phyloP scores from a whole-genome alignment of 1,140 invertebrate genomes.

The Neelides sp. region DNA sequence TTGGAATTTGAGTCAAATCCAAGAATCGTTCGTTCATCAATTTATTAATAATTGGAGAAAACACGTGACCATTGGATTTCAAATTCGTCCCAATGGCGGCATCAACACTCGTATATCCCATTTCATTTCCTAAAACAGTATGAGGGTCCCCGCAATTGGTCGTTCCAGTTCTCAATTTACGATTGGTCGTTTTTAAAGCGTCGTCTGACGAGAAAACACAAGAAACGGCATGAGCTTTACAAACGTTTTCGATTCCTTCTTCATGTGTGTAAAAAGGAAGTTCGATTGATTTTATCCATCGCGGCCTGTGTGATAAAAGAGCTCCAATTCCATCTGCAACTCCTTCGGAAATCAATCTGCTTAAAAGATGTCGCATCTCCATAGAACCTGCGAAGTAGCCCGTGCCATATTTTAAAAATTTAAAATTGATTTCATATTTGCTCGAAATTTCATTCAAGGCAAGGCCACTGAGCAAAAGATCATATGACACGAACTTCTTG shows the following conservation, averaged over 20 bases:
- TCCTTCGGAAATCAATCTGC: neutral
- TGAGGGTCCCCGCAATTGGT: too few relatives aligned
- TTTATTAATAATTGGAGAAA: too few relatives aligned
- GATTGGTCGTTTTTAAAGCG: slow-evolving; percentile 1
- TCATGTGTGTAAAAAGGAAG: slow-evolving; percentile 6
- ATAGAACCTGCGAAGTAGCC: slow-evolving; percentile 3
- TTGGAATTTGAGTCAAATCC: too few relatives aligned
- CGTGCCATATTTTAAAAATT: slow-evolving; percentile 9
- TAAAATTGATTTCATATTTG: neutral
- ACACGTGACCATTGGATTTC: too few relatives aligned
- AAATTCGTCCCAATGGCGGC: too few relatives aligned
- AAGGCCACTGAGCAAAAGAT: slow-evolving; percentile 2
- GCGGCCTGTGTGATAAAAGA: too few relatives aligned
- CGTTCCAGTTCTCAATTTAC: too few relatives aligned
- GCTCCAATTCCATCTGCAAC: neutral
- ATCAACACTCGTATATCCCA: too few relatives aligned
- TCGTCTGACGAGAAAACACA: neutral
- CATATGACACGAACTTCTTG: slow-evolving; percentile 5
- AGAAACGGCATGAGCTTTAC: neutral
- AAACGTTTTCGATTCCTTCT: neutral
- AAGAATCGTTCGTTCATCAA: too few relatives aligned
- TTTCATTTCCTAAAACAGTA: too few relatives aligned
- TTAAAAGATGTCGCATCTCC: neutral
- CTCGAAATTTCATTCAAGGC: neutral
- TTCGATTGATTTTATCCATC: neutral